Percentiles rank a stretch among this genome's conserved stretches.
Evolutionary conservation across 2,888 invertebrate species (phyloP).

Genomic region (Philereme vetulata): DNA sequence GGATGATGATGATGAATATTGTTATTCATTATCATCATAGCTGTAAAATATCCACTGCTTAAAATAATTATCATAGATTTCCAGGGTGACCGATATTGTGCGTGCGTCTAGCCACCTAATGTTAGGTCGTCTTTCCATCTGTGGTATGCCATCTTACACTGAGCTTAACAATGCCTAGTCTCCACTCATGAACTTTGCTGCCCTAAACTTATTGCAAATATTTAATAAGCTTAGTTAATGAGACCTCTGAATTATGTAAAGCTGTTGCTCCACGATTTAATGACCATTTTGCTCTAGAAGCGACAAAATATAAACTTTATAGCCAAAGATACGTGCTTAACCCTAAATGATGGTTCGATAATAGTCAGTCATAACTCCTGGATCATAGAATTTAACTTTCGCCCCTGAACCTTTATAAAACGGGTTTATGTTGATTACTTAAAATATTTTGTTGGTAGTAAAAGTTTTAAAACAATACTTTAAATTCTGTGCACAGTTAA

Average conservation of each 20-base stretch:
- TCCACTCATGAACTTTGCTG: too few relatives aligned
- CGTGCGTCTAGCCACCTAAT: too few relatives aligned
- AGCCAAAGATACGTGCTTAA: constrained; percentile 40
- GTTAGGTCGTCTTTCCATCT: too few relatives aligned
- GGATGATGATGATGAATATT: too few relatives aligned
- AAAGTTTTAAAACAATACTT: constrained; percentile 10
- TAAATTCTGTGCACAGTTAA: not conserved
- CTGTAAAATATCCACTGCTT: too few relatives aligned
- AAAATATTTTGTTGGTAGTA: constrained; percentile 17
- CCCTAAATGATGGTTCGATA: constrained; percentile 52
- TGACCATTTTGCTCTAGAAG: constrained; percentile 30
- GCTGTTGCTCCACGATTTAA: constrained; percentile 15
- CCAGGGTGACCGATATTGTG: too few relatives aligned
- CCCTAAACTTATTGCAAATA: not conserved
- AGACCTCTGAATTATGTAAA: constrained; percentile 1
- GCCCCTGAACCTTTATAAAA: constrained; percentile 23
- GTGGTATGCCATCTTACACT: too few relatives aligned
- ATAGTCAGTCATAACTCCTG: constrained; percentile 49
- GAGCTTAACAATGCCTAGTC: too few relatives aligned
- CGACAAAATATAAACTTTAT: constrained; percentile 36
- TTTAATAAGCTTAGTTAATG: not conserved
- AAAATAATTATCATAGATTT: too few relatives aligned
- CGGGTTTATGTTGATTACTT: constrained; percentile 29
- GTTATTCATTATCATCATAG: too few relatives aligned
- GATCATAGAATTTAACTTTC: constrained; percentile 40